Conservation (phyloP, 2,888 invertebrate genomes). For the Baronia brevicornis region DNA sequence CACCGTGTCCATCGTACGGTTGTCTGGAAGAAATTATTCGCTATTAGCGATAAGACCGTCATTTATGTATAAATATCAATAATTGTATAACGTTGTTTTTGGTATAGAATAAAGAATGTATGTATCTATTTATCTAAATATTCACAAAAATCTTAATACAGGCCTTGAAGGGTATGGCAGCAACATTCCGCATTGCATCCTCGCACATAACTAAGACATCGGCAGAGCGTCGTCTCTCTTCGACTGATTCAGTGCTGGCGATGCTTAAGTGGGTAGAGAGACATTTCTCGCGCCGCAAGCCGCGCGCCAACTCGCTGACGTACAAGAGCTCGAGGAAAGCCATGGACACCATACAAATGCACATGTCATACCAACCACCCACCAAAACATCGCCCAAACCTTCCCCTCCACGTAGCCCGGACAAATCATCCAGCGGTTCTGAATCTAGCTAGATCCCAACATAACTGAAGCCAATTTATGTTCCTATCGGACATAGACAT, state of each 20-base stretch:
- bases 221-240: constrained; percentile 89
- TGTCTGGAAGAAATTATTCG: too few species aligned
- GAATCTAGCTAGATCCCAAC: constrained; percentile 51
- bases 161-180: constrained; percentile 95
- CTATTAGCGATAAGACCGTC: too few species aligned
- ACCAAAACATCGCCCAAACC: constrained; percentile 43
- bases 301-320: constrained; percentile 80
- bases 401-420: constrained; percentile 39
- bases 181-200: constrained; percentile 91
- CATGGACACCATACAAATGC: constrained; percentile 84
- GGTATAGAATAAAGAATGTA: background rate
- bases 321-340: constrained; percentile 76
- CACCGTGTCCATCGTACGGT: too few species aligned
- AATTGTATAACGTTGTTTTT: too few species aligned
- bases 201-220: constrained; percentile 90
- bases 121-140: constrained; percentile 8
- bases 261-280: constrained; percentile 94
- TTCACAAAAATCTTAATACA: too few species aligned
- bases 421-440: constrained; percentile 52
- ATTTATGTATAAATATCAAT: too few species aligned
- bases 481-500: too few species aligned
- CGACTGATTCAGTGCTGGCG: constrained; percentile 91
- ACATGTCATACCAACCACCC: constrained; percentile 80
- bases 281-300: constrained; percentile 86
- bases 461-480: constrained; percentile 6